Percentiles rank a stretch among this genome's conserved stretches.
These are phyloP conservation scores for Bradypodion pumilum DNA, from an alignment of 2,797 vertebrate species.

Conservation along the genomic window DNA sequence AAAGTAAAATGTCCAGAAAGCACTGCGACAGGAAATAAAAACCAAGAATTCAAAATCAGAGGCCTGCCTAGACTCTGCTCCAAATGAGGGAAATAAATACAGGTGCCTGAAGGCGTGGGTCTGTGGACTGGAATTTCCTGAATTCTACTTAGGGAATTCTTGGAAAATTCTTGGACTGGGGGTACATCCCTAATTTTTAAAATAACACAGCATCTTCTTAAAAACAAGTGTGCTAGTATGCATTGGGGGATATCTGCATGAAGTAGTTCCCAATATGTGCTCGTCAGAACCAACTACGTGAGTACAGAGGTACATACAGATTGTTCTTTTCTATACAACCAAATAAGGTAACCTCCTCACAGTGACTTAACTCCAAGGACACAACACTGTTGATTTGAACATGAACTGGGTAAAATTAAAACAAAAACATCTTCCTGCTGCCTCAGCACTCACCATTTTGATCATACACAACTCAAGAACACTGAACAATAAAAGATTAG, in stretches of 20 bases:
- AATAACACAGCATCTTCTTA: too few relatives aligned
- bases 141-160: too few relatives aligned
- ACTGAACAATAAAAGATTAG: background rate
- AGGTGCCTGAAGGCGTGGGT: too few relatives aligned
- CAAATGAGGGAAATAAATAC: too few relatives aligned
- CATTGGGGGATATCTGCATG: background rate
- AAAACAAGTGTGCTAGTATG: too few relatives aligned
- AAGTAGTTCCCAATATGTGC: background rate
- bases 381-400: background rate
- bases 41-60: too few relatives aligned
- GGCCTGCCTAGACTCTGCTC: too few relatives aligned
- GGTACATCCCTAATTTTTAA: too few relatives aligned
- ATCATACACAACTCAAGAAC: background rate
- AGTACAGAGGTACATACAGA: background rate
- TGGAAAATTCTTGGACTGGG: too few relatives aligned
- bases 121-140: too few relatives aligned
- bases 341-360: background rate
- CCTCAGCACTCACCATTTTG: background rate
- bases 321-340: background rate
- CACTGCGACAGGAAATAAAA: too few relatives aligned
- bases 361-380: background rate
- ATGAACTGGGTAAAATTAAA: background rate
- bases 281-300: background rate
- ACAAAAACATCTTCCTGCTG: background rate
- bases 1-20: too few relatives aligned